A percentile compares a stretch with the other conserved stretches of the same genome.
Conservation (phyloP, 92 coral and sea anemone species). For the Phenganax marumi region DNA sequence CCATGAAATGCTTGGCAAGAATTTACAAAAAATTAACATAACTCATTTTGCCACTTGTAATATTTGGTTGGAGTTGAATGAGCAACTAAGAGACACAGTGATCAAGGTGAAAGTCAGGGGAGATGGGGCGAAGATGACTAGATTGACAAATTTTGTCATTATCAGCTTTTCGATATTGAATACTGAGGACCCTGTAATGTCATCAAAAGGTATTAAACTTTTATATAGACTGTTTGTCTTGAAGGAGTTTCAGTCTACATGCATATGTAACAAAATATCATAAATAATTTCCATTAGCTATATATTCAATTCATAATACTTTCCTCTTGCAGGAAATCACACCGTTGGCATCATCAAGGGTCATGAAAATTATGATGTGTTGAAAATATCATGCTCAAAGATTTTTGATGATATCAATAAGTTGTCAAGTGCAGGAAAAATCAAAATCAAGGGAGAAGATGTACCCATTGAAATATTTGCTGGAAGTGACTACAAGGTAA, state of each 20-base stretch:
- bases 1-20: too few relatives aligned
- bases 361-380: conserved; percentile 42
- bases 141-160: conserved; percentile 25
- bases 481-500: conserved; percentile 55
- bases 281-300: neutral
- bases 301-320: neutral
- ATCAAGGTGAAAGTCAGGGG: too few relatives aligned
- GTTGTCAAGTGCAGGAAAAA: conserved; percentile 6
- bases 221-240: neutral
- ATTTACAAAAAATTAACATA: too few relatives aligned
- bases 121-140: too few relatives aligned
- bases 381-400: conserved; percentile 42
- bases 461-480: conserved; percentile 43
- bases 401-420: conserved; percentile 42
- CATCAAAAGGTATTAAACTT: conserved; percentile 28
- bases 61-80: too few relatives aligned
- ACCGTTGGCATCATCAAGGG: conserved; percentile 48
- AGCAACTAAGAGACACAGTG: too few relatives aligned
- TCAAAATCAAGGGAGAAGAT: conserved; percentile 45
- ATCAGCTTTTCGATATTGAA: conserved; percentile 37
- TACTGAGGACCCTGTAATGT: conserved; percentile 34
- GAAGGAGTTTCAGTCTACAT: neutral
- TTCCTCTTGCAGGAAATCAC: conserved; percentile 35
- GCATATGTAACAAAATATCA: neutral
- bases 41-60: too few relatives aligned